These are phyloP conservation scores for Argyra leucocephala DNA, from an alignment of 2,888 invertebrate species.

Conservation along the genomic window DNA sequence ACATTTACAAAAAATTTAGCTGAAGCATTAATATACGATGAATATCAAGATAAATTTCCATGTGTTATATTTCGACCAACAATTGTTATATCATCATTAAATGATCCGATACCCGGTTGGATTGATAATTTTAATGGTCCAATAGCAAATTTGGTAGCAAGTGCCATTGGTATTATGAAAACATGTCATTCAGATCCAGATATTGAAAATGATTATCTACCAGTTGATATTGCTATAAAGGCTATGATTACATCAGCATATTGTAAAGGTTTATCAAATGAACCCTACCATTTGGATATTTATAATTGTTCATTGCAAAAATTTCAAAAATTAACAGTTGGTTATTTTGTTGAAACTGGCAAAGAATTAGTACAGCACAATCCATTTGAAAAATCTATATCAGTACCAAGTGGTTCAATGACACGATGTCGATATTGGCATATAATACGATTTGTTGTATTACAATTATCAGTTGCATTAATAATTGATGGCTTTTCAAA, in stretches of 20 bases:
- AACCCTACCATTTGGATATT: conserved; percentile 49
- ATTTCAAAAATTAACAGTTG: conserved; percentile 58
- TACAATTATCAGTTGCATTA: background rate
- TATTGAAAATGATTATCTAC: conserved; percentile 62
- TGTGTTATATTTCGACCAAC: conserved; percentile 76
- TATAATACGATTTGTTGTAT: conserved; percentile 49
- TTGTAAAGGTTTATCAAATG: conserved; percentile 48
- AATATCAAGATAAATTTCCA: conserved; percentile 53
- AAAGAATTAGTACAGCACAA: conserved; percentile 45
- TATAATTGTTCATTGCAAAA: conserved; percentile 73
- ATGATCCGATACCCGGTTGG: conserved; percentile 65
- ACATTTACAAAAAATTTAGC: conserved; percentile 82
- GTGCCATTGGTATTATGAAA: conserved; percentile 34
- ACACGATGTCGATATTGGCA: conserved; percentile 53
- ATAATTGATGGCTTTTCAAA: background rate
- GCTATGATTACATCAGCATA: conserved; percentile 61
- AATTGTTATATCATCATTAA: conserved; percentile 51
- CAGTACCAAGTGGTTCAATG: conserved; percentile 54
- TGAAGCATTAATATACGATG: conserved; percentile 67
- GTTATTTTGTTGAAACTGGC: conserved; percentile 51
- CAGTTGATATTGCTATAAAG: conserved; percentile 70
- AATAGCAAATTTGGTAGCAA: conserved; percentile 44
- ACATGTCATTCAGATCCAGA: conserved; percentile 54
- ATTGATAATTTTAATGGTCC: conserved; percentile 89
- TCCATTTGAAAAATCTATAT: conserved; percentile 62